A percentile compares a stretch with the other conserved stretches of the same genome.
Evolutionary conservation across 2,888 invertebrate genomes (phyloP).

Genomic region (Apamea anceps): DNA sequence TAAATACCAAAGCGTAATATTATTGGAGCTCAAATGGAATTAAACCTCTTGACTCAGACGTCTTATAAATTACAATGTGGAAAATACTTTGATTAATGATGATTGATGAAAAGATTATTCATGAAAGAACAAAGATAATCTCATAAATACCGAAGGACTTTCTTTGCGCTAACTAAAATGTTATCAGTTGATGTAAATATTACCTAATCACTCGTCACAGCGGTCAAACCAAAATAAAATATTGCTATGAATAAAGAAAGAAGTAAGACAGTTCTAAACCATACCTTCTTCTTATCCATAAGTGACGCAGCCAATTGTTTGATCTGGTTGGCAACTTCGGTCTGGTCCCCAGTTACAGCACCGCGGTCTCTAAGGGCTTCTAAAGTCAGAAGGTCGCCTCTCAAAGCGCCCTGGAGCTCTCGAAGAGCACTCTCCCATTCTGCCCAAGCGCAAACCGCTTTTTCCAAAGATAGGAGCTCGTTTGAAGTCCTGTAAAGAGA

Average conservation of each 20-base stretch:
- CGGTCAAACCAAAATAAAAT: background rate
- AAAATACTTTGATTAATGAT: background rate
- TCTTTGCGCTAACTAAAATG: slow-evolving; percentile 1
- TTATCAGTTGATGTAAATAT: background rate
- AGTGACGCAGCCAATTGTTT: slow-evolving; percentile 91
- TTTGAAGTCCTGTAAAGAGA: slow-evolving; percentile 91
- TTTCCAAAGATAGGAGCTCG: slow-evolving; percentile 93
- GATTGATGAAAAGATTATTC: slow-evolving; percentile 7
- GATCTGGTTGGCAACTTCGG: slow-evolving; percentile 90
- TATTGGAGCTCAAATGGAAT: background rate
- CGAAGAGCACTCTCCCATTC: slow-evolving; percentile 94
- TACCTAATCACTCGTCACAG: background rate
- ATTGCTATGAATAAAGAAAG: background rate
- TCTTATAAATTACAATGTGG: too few species aligned
- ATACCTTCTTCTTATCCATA: slow-evolving; percentile 88
- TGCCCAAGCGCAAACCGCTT: slow-evolving; percentile 93
- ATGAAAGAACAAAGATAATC: background rate
- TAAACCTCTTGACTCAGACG: background rate
- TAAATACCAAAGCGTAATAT: background rate
- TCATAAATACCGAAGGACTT: background rate
- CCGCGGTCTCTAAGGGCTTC: slow-evolving; percentile 90
- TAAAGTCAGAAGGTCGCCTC: slow-evolving; percentile 91
- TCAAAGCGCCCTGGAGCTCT: slow-evolving; percentile 94
- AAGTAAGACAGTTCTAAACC: background rate
- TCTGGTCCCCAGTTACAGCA: slow-evolving; percentile 89